Evolutionary conservation across 2,797 vertebrate species (phyloP).

Genomic region (Delichon dasypus): DNA sequence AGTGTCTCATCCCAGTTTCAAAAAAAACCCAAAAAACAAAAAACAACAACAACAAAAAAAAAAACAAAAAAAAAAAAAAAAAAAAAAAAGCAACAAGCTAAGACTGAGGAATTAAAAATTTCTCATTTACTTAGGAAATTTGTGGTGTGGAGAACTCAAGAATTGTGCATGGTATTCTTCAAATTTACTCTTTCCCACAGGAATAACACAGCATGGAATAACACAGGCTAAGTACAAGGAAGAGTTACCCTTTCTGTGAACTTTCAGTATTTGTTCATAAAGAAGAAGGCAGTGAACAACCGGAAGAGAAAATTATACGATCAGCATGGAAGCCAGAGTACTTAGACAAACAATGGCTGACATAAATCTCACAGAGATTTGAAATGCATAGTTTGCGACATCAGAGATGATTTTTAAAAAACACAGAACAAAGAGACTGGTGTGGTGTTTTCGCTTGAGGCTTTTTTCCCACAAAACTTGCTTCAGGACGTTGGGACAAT

Average conservation of each 20-base stretch:
- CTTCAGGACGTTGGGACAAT: background rate
- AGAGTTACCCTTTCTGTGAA: background rate
- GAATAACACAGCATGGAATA: background rate
- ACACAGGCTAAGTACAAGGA: background rate
- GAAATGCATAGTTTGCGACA: background rate
- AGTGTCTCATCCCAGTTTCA: background rate
- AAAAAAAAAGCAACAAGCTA: background rate
- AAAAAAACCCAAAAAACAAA: background rate
- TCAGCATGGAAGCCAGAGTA: background rate
- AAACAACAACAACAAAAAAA: too few relatives aligned
- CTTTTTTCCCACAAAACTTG: background rate
- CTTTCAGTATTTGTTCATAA: background rate
- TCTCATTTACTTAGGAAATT: background rate
- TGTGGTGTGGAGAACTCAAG: background rate
- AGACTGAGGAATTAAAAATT: background rate
- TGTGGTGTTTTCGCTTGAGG: too few relatives aligned
- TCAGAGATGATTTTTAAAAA: background rate
- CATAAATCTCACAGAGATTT: background rate
- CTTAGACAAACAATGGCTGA: background rate
- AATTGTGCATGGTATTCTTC: background rate
- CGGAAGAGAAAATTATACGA: background rate
- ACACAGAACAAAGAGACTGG: background rate
- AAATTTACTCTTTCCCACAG: background rate
- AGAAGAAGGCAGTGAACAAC: background rate
- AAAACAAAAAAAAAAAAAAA: too few relatives aligned